Conservation (phyloP, 2,797 vertebrate species). For the Morus bassanus region DNA sequence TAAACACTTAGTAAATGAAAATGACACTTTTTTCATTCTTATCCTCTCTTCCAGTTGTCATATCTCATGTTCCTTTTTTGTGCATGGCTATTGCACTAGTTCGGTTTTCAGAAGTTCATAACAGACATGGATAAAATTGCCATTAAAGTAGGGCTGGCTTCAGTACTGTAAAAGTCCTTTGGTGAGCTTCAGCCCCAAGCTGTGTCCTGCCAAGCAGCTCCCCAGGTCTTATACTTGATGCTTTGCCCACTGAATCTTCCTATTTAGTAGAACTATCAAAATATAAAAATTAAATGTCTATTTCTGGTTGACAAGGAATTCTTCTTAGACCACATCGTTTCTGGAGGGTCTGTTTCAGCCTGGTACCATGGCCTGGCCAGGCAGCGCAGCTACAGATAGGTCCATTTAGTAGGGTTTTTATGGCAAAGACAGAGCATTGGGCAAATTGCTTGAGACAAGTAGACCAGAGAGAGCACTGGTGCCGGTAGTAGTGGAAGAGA, state of each 20-base stretch:
- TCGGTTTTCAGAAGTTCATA: neutral
- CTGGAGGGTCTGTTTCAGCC: neutral
- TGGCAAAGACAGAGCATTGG: neutral
- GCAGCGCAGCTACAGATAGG: neutral
- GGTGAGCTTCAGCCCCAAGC: neutral
- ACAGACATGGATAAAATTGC: neutral
- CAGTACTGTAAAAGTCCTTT: neutral
- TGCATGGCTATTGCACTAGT: fast-evolving
- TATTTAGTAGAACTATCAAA: neutral
- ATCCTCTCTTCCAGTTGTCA: neutral
- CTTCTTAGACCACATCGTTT: neutral
- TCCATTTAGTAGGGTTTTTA: neutral
- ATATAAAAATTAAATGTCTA: neutral
- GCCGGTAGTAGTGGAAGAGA: neutral
- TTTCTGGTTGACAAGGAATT: neutral
- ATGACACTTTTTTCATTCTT: neutral
- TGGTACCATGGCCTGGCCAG: neutral
- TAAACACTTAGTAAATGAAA: neutral
- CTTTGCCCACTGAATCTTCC: neutral
- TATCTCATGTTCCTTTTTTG: neutral
- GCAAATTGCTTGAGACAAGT: too few species aligned
- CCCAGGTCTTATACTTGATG: neutral
- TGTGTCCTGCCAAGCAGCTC: neutral
- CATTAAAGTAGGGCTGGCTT: neutral
- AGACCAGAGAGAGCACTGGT: neutral